Conservation (phyloP, 2,888 invertebrate species). For the Spisula subtruncata region DNA sequence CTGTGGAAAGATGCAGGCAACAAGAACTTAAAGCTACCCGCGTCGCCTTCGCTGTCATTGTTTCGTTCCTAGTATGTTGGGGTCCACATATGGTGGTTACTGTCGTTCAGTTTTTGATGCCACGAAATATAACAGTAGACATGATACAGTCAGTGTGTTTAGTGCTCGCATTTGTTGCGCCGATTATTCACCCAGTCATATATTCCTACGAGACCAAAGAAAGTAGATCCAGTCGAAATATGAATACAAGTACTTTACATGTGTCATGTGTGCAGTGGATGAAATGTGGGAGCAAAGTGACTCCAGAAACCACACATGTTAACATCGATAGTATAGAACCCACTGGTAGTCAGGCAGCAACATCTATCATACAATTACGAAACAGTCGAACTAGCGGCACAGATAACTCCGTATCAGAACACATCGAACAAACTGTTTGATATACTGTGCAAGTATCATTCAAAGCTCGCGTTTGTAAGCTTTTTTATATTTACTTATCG, state of each 20-base stretch:
- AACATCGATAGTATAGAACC: constrained; percentile 14
- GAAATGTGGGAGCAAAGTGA: constrained; percentile 27
- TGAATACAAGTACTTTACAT: background rate
- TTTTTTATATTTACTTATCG: too few relatives aligned
- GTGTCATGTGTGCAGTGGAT: constrained; percentile 1
- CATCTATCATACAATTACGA: background rate
- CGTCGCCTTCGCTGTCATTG: constrained; percentile 59
- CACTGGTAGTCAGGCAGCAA: background rate
- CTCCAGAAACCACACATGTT: constrained; percentile 35
- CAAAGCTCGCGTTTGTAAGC: too few relatives aligned
- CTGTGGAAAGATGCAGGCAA: constrained; percentile 39
- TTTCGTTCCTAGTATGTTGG: constrained; percentile 69
- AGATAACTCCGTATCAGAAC: background rate
- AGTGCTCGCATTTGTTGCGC: constrained; percentile 61
- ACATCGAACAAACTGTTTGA: background rate
- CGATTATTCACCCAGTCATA: constrained; percentile 65
- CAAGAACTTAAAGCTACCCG: constrained; percentile 65
- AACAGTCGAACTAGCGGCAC: background rate
- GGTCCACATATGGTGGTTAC: constrained; percentile 65
- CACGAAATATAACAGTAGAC: constrained; percentile 50
- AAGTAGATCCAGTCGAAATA: background rate
- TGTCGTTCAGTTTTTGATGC: constrained; percentile 54
- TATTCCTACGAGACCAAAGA: constrained; percentile 54
- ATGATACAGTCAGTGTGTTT: constrained; percentile 60
- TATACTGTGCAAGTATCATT: background rate